Evolutionary conservation across 2,888 invertebrate species (phyloP).

Genomic region (Iphiclides podalirius): DNA sequence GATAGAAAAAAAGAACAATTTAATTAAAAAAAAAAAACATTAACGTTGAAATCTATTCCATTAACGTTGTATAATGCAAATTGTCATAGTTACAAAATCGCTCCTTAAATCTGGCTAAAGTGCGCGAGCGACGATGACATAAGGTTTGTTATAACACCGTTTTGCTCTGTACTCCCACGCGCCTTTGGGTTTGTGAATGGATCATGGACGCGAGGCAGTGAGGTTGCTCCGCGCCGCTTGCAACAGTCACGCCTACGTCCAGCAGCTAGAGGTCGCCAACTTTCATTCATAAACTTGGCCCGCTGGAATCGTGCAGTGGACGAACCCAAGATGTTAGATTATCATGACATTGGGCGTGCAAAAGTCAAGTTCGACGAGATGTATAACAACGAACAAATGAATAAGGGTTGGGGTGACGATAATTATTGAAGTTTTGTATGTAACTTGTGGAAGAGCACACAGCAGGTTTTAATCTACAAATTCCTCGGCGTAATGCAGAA

Average conservation of each 20-base stretch:
- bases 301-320: constrained; percentile 25
- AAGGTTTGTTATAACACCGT: constrained; percentile 48
- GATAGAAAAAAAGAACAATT: no score
- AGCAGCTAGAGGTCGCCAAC: constrained; percentile 69
- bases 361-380: neutral
- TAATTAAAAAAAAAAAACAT: no score
- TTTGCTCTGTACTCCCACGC: constrained; percentile 53
- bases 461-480: no score
- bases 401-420: no score
- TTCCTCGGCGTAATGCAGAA: no score
- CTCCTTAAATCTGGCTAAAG: no score
- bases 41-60: no score
- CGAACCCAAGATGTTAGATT: constrained; percentile 1
- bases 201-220: constrained; percentile 35
- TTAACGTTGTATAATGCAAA: no score
- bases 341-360: neutral
- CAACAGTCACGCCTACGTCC: constrained; percentile 71
- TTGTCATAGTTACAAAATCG: no score
- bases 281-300: constrained; percentile 67
- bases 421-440: no score
- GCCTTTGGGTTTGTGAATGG: constrained; percentile 62
- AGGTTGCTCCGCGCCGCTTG: constrained; percentile 41
- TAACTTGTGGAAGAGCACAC: no score
- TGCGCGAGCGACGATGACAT: constrained; percentile 34
- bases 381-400: no score